Base-by-base conservation (phyloP, 2,888 invertebrate species). In the Platycheirus rosarum region DNA sequence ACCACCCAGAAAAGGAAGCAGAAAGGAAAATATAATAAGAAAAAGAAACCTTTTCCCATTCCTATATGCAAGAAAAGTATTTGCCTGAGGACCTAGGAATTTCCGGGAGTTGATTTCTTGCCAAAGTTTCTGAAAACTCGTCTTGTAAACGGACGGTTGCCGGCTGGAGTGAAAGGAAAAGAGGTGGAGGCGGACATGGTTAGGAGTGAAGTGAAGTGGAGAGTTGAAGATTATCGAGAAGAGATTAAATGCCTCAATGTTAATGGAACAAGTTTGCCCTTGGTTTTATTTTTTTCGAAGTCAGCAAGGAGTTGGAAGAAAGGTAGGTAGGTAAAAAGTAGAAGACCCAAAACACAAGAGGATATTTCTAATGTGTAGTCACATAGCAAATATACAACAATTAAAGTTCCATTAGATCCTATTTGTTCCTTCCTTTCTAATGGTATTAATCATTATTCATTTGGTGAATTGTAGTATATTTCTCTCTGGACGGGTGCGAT, bases 391-490 rank as follows among this genome's bases (percentile, higher is more conserved):
- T 74, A 55, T 65, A 51, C 69, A 84, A 78, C 85, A 85, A 85
- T 85, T 85, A 85, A 85, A 85, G 62, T 85, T 85, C 84, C 75
- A 85, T 84, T 84, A 85, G 66, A 82, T 82, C 68, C 85, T 78
- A 74, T 85, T 84, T 82, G 76, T 70, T 66, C 62, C 65, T 60
- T 71, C 37, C 68, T 60, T 84, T 79, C 62, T 53, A 49, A 60
- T 73, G 65, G 62, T 46, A 74, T 74, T 74, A 79, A 74, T 74
- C 68, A 68, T 79, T 68, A 79, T 74, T 68, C 66, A 48, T 79
- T 71, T 66, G 65, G 57, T 55, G 26, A 68, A 51, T 66, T 37
- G 29, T 32, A 49, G 65, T 55, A 48, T 51, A 65, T 66, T 57
- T 23, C 18, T 44, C 7, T 29, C 14, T 49, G 11, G 16, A 55